Evolutionary conservation across 2,113 vertebrate species (phyloP).

Genomic region (Terrapene triunguis): DNA sequence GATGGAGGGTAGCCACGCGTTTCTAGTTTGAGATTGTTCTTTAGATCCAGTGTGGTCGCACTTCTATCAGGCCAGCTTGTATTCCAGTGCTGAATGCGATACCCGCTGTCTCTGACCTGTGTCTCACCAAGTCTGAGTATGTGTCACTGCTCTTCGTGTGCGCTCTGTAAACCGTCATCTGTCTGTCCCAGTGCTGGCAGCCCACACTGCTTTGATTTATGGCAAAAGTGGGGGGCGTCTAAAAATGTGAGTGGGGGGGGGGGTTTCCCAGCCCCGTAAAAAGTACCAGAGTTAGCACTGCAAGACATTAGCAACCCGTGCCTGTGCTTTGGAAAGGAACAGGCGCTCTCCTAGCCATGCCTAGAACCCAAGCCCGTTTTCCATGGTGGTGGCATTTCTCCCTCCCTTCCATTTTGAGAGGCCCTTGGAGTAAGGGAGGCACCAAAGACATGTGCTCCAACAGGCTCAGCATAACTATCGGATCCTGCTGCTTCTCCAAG

Average conservation of each 20-base stretch:
- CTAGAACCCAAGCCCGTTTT: background rate
- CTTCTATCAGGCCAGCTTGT: conserved; percentile 80
- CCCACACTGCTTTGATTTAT: background rate
- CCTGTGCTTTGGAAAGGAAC: background rate
- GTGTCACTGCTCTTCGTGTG: conserved; percentile 67
- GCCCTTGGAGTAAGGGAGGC: background rate
- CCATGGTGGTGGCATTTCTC: background rate
- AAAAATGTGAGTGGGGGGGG: background rate
- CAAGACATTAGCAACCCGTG: background rate
- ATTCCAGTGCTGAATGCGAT: conserved; percentile 83
- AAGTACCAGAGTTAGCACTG: background rate
- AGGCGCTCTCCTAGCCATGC: no score
- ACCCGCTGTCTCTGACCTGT: conserved; percentile 87
- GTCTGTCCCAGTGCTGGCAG: background rate
- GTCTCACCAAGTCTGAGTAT: conserved; percentile 88
- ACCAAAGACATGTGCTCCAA: no score
- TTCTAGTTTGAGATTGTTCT: conserved; percentile 73
- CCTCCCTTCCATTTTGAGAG: background rate
- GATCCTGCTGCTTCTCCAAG: background rate
- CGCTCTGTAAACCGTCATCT: background rate
- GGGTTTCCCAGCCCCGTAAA: no score
- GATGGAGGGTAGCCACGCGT: background rate
- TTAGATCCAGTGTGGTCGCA: conserved; percentile 88
- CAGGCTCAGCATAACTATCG: background rate
- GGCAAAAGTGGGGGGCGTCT: background rate